Percentiles rank a stretch among this genome's conserved stretches.
Conservation (phyloP, 2,113 vertebrate genomes). For the Naja naja region DNA sequence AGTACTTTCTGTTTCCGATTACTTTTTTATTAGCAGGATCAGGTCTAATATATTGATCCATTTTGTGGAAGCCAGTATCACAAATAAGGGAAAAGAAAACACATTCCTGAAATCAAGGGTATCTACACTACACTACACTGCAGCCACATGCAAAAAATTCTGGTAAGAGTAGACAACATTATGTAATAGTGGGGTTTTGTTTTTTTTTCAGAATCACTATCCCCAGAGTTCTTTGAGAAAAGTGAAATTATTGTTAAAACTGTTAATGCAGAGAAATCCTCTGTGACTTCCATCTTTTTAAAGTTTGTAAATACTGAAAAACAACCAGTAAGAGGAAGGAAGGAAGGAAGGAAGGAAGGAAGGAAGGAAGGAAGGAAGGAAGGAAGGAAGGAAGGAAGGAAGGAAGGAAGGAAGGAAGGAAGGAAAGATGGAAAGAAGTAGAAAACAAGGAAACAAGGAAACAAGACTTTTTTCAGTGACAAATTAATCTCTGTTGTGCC, state of each 20-base stretch:
- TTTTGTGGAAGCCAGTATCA: neutral
- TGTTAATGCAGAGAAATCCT: neutral
- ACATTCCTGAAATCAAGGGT: neutral
- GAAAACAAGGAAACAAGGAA: too few species aligned
- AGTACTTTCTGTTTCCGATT: neutral
- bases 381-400: neutral
- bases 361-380: neutral
- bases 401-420: neutral
- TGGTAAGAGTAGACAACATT: neutral
- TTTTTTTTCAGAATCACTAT: neutral
- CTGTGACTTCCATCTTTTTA: neutral
- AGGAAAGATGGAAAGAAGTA: neutral
- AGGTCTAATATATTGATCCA: neutral
- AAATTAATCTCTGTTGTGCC: constrained; percentile 14
- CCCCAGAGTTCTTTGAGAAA: neutral
- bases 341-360: neutral
- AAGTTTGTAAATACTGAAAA: constrained; percentile 18
- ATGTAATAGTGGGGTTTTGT: neutral
- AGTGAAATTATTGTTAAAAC: neutral
- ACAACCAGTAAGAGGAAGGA: constrained; percentile 14
- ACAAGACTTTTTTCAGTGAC: constrained; percentile 19
- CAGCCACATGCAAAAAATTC: neutral
- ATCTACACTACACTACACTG: neutral
- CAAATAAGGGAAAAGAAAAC: neutral
- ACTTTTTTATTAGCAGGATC: neutral